Conservation (phyloP, 1,140 invertebrate species). For the Drosophila sturtevanti region DNA sequence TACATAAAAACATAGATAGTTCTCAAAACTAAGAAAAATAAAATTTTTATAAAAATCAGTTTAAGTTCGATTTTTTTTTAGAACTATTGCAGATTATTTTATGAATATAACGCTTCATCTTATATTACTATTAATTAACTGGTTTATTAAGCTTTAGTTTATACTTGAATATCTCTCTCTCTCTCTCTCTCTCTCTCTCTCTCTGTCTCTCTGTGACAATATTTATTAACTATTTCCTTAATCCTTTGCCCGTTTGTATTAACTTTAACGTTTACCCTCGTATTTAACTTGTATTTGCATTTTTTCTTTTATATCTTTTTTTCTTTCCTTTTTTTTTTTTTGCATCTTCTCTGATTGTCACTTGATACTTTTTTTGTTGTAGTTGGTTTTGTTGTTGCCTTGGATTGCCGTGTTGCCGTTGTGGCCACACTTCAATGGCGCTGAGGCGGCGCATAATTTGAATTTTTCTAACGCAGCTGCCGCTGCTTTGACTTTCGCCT, state of each 20-base stretch:
- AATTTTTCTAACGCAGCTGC: conserved; percentile 59
- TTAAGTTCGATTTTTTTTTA: too few species aligned
- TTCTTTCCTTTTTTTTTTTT: conserved; percentile 1
- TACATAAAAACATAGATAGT: too few species aligned
- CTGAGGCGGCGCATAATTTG: conserved; percentile 53
- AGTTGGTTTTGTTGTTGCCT: conserved; percentile 17
- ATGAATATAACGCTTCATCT: too few species aligned
- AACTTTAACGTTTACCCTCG: background rate
- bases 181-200: too few species aligned
- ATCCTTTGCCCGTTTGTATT: background rate
- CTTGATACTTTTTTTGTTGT: conserved; percentile 46
- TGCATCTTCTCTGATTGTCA: conserved; percentile 40
- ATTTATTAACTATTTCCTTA: too few species aligned
- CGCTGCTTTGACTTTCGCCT: conserved; percentile 38
- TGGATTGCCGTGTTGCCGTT: conserved; percentile 1
- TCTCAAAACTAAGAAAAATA: too few species aligned
- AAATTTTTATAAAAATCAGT: too few species aligned
- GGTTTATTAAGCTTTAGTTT: too few species aligned
- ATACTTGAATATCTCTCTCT: too few species aligned
- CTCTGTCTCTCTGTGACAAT: too few species aligned
- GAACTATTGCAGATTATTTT: too few species aligned
- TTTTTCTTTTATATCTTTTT: conserved; percentile 25
- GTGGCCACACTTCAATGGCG: conserved; percentile 56
- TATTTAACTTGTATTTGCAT: background rate
- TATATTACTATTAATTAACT: too few species aligned